Percentiles rank a stretch among this genome's conserved stretches.
Conservation (phyloP, 1,140 invertebrate genomes). For the Diorhabda sublineata region DNA sequence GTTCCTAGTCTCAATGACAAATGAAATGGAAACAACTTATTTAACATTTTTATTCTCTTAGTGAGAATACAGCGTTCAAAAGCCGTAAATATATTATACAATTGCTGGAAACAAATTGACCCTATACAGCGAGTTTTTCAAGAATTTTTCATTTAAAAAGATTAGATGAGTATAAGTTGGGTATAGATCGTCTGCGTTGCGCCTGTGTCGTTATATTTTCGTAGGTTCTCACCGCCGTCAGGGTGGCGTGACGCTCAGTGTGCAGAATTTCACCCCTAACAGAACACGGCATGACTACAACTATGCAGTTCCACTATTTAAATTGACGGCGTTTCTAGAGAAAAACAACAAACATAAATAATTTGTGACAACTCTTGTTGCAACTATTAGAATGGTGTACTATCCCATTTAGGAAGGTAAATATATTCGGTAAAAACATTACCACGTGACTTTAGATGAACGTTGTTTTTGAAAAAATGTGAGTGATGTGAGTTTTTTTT, state of each 20-base stretch:
- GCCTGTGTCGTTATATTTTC: slow-evolving; percentile 18
- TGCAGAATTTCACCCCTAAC: slow-evolving; percentile 13
- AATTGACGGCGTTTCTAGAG: slow-evolving; percentile 9
- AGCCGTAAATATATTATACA: slow-evolving; percentile 1
- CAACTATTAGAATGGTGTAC: background rate
- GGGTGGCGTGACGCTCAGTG: slow-evolving; percentile 19
- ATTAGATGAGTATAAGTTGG: slow-evolving; percentile 14
- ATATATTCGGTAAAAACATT: background rate
- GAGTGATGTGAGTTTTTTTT: slow-evolving; percentile 11
- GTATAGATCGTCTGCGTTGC: slow-evolving; percentile 17
- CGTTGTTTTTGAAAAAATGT: slow-evolving; percentile 13
- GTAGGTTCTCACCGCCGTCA: slow-evolving; percentile 14
- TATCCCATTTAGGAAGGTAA: background rate
- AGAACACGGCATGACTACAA: slow-evolving; percentile 8
- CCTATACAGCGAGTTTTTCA: slow-evolving; percentile 14
- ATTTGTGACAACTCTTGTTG: background rate
- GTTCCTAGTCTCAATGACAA: too few species aligned
- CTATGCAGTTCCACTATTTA: slow-evolving; percentile 5
- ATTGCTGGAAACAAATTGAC: slow-evolving; percentile 14
- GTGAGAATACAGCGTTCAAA: background rate
- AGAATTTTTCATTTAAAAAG: slow-evolving; percentile 18
- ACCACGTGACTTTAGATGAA: background rate
- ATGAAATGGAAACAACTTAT: too few species aligned
- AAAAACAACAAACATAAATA: background rate
- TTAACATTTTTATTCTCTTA: too few species aligned